Conservation (phyloP, 2,888 invertebrate genomes). For the Temnothorax rugatulus region DNA sequence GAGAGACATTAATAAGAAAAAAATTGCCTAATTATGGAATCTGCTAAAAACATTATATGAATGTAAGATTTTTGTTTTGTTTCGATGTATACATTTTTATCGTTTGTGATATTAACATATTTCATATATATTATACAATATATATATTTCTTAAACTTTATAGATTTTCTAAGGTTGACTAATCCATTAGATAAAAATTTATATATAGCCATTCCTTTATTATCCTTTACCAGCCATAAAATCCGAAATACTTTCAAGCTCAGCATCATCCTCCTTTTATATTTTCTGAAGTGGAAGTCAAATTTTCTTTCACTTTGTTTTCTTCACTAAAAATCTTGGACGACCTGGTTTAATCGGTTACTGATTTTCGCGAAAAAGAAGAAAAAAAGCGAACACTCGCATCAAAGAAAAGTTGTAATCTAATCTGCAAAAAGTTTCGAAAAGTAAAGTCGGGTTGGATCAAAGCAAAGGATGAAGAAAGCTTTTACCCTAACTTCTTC, state of each 20-base stretch:
- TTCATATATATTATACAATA: neutral
- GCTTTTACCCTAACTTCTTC: slow-evolving; percentile 18
- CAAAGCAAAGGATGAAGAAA: slow-evolving; percentile 29
- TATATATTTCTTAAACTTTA: neutral
- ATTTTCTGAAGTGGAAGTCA: neutral
- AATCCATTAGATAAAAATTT: slow-evolving; percentile 7
- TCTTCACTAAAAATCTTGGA: neutral
- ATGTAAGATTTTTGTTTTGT: neutral
- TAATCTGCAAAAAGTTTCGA: slow-evolving; percentile 43
- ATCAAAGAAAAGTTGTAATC: slow-evolving; percentile 43
- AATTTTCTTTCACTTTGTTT: slow-evolving; percentile 10
- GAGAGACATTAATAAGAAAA: neutral
- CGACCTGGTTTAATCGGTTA: slow-evolving; percentile 26
- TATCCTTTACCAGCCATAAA: neutral
- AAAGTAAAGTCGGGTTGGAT: slow-evolving; percentile 15
- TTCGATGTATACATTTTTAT: neutral
- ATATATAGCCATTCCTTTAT: neutral
- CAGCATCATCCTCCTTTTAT: neutral
- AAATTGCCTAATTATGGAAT: neutral
- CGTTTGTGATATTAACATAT: neutral
- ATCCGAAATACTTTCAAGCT: neutral
- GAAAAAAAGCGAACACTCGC: neutral
- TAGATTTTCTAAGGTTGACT: neutral
- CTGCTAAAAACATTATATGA: neutral
- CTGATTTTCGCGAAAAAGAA: slow-evolving; percentile 17